Conservation (phyloP, 1,140 invertebrate genomes). For the Saccostrea cuccullata region DNA sequence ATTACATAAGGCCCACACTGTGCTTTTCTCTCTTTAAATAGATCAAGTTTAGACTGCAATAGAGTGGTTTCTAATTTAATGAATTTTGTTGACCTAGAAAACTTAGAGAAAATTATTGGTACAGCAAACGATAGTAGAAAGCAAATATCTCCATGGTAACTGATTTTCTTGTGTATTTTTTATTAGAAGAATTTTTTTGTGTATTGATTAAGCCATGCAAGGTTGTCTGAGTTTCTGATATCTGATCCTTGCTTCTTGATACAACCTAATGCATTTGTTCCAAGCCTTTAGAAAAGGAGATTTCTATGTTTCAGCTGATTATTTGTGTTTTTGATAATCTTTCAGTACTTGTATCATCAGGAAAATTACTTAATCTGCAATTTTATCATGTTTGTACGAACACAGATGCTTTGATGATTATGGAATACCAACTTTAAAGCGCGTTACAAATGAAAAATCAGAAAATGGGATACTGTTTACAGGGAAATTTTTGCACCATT, state of each 20-base stretch:
- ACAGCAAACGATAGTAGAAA: not conserved
- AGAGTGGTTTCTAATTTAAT: not conserved
- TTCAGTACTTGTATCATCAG: too few relatives aligned
- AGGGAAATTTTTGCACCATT: too few relatives aligned
- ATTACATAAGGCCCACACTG: not conserved
- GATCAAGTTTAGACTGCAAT: not conserved
- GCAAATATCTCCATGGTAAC: not conserved
- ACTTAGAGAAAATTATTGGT: not conserved
- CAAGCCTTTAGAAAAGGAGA: not conserved
- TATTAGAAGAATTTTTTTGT: not conserved
- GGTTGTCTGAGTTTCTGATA: not conserved
- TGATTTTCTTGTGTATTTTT: not conserved
- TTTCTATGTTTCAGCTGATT: not conserved
- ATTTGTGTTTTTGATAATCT: too few relatives aligned
- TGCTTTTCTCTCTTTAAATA: not conserved
- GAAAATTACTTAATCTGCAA: too few relatives aligned
- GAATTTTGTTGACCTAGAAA: conserved; percentile 10
- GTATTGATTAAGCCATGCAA: not conserved
- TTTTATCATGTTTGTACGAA: too few relatives aligned
- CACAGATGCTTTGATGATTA: too few relatives aligned
- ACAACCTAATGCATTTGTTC: not conserved
- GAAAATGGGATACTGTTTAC: too few relatives aligned
- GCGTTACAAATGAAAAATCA: too few relatives aligned
- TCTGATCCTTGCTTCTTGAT: not conserved
- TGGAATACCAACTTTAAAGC: too few relatives aligned